Conservation (phyloP, 2,113 vertebrate species). For the Maccullochella peelii region DNA sequence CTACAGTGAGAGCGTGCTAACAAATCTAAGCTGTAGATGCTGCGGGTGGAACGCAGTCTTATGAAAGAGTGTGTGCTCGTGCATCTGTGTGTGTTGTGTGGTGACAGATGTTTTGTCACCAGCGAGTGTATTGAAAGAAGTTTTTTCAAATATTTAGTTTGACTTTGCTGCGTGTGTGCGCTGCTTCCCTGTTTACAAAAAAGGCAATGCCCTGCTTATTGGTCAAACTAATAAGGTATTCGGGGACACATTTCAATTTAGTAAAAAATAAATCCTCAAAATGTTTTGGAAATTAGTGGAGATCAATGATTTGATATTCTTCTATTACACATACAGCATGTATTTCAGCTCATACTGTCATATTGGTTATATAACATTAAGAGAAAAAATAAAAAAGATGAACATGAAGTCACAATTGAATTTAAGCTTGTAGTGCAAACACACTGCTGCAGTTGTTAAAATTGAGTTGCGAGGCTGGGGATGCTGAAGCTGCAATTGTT, state of each 20-base stretch:
- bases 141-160: slow-evolving; percentile 3
- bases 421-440: background rate
- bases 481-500: background rate
- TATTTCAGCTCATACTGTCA: no score
- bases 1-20: slow-evolving; percentile 15
- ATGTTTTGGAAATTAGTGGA: background rate
- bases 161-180: background rate
- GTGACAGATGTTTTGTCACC: slow-evolving; percentile 22
- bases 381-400: background rate
- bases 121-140: slow-evolving; percentile 3
- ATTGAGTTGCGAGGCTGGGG: background rate
- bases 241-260: background rate
- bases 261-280: background rate
- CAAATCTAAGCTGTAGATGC: slow-evolving; percentile 26
- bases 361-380: background rate
- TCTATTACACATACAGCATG: background rate
- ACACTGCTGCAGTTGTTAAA: background rate
- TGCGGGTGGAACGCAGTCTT: slow-evolving; percentile 33
- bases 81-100: background rate
- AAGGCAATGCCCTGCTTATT: background rate
- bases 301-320: background rate
- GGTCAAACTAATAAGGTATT: no score
- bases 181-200: background rate
- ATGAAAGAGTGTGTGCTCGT: background rate
- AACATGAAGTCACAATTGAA: background rate